These are phyloP conservation scores for Harmothoe impar DNA, from an alignment of 2,888 invertebrate genomes.

Conservation along the genomic window DNA sequence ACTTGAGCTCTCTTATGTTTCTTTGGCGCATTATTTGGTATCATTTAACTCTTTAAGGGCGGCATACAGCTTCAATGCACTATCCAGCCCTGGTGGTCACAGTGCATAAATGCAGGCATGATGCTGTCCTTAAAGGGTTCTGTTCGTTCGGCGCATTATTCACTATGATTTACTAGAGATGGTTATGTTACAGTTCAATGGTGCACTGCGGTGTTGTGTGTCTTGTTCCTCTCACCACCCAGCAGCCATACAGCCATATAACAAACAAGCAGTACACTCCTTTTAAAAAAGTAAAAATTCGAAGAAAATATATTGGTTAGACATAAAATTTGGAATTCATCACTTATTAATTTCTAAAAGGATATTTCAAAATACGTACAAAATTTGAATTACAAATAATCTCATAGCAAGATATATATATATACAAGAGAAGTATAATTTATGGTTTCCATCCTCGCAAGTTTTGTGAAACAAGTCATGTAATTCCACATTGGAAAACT, in stretches of 20 bases:
- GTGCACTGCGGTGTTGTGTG: conserved; percentile 45
- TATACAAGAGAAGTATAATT: too few species aligned
- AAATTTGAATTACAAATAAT: too few species aligned
- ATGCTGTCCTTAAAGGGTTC: too few species aligned
- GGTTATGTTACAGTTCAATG: conserved; percentile 1
- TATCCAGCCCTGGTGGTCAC: too few species aligned
- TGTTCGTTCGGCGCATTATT: conserved; percentile 40
- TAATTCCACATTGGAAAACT: background rate
- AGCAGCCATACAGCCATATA: background rate
- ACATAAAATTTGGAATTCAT: conserved; percentile 8
- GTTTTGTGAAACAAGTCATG: background rate
- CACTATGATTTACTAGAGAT: background rate
- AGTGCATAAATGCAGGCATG: too few species aligned
- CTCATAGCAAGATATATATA: background rate
- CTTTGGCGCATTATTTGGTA: too few species aligned
- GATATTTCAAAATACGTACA: too few species aligned
- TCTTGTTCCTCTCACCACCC: background rate
- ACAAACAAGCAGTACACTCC: background rate
- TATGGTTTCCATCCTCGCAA: too few species aligned
- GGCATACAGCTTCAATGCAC: too few species aligned
- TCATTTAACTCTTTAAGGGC: too few species aligned
- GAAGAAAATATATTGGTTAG: background rate
- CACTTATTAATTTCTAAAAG: background rate
- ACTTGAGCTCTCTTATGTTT: background rate
- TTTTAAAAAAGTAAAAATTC: too few species aligned